Base-by-base conservation (phyloP, 2,113 vertebrate species). In the Neomonachus schauinslandi region DNA sequence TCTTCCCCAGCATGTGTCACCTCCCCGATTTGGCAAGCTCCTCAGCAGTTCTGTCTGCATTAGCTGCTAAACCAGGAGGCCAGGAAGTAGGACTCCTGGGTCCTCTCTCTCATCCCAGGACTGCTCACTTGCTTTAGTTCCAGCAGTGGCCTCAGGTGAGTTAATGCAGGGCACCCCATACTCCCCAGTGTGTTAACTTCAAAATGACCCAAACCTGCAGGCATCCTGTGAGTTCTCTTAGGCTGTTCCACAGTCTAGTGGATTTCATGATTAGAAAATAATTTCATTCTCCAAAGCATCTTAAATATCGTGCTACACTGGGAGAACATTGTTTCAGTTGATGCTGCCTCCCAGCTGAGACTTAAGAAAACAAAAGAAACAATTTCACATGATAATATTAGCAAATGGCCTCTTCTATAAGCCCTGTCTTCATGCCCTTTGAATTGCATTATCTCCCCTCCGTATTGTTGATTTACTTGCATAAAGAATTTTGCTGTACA, bases 331-430 rank as follows among this genome's bases (percentile, higher is more conserved):
- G 49, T 61, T 76, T 87, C 46, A 9, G n/a, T 9, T 19, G 36
- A n/a, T 1, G 11, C 67, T 46, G 31, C 39, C 61, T 83, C 84
- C 74, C 76, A 69, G 63, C 42, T 42, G 91, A 95, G 84, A 90
- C 49, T 71, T 63, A 22, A 74, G 74, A 69, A 95, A 91, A 77
- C 81, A 95, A 95, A 91, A 91, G 84, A 91, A 94, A 94, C 46
- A 59, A 51, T 92, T 94, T 94, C 18, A 1, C 7, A 4, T 65
- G 65, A 69, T 69, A 42, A 85, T 53, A 72, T 82, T 77, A 63
- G 59, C 95, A 87, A 82, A 83, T 19, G 8, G 8, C 26, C 1
- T 83, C 79, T 77, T 61, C 91, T 59, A 0, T 31, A 13, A 77
- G 57, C 83, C 26, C 46, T 4, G 28, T 39, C 42, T 95, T 39